Percentiles rank a stretch among this genome's conserved stretches.
phyloP scores from a whole-genome alignment of 2,888 invertebrate species.

The Lissonota sp. region DNA sequence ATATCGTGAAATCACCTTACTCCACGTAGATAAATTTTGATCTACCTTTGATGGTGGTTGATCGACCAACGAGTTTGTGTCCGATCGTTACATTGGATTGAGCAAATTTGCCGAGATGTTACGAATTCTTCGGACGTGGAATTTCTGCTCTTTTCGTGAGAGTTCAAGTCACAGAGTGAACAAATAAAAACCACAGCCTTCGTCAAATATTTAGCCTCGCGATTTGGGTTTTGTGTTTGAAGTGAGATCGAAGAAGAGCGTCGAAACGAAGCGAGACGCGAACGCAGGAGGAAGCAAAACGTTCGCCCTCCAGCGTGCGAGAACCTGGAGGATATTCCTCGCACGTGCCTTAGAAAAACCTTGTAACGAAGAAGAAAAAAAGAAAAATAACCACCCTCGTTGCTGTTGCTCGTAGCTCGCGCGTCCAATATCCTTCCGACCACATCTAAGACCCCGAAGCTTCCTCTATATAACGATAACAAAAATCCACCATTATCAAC shows the following conservation, averaged over 20 bases:
- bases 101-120: slow-evolving; percentile 5
- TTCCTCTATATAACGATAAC: slow-evolving; percentile 25
- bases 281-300: slow-evolving; percentile 20
- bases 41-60: too few species aligned
- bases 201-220: slow-evolving; percentile 58
- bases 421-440: slow-evolving; percentile 57
- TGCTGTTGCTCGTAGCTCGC: slow-evolving; percentile 40
- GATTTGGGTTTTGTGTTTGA: slow-evolving; percentile 20
- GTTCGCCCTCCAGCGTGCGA: slow-evolving; percentile 10
- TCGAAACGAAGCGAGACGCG: neutral
- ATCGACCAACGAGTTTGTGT: slow-evolving; percentile 10
- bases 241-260: slow-evolving; percentile 6
- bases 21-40: too few species aligned
- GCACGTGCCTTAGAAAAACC: slow-evolving; percentile 56
- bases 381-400: slow-evolving; percentile 28
- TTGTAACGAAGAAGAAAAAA: slow-evolving; percentile 31
- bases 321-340: slow-evolving; percentile 54
- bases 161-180: neutral
- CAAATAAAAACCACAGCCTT: slow-evolving; percentile 58
- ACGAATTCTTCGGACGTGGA: too few species aligned
- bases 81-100: slow-evolving; percentile 34
- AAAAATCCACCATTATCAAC: slow-evolving; percentile 50
- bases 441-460: slow-evolving; percentile 39
- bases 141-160: too few species aligned
- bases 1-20: too few species aligned